Percentiles rank a stretch among this genome's conserved stretches.
Conservation (phyloP, 2,888 invertebrate genomes). For the Coelogynopora nodosa region DNA sequence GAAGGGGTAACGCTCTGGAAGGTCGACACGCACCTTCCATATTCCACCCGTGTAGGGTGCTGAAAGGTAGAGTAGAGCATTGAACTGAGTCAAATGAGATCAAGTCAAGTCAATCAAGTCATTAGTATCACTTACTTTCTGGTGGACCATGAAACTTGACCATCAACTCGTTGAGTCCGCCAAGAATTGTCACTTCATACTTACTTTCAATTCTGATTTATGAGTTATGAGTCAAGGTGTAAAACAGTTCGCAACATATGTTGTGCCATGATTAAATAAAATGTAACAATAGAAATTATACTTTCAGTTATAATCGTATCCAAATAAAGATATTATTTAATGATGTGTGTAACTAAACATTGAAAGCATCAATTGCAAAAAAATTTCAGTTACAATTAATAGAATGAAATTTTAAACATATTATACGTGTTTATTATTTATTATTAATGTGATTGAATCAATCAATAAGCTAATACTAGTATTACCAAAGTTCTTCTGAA, state of each 20-base stretch:
- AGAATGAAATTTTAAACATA: too few relatives aligned
- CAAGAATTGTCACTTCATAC: conserved; percentile 96
- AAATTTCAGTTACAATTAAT: too few relatives aligned
- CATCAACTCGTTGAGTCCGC: conserved; percentile 96
- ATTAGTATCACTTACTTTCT: conserved; percentile 77
- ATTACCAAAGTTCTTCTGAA: too few relatives aligned
- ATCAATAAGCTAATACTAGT: too few relatives aligned
- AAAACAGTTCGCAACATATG: not conserved
- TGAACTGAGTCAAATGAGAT: not conserved
- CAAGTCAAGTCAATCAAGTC: conserved; percentile 40
- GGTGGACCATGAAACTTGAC: conserved; percentile 98
- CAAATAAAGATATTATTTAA: too few relatives aligned
- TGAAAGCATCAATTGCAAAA: too few relatives aligned
- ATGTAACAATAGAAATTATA: too few relatives aligned
- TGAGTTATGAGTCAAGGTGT: not conserved
- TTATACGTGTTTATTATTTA: too few relatives aligned
- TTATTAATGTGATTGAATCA: too few relatives aligned
- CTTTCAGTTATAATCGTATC: too few relatives aligned
- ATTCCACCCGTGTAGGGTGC: conserved; percentile 98
- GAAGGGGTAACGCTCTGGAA: conserved; percentile 99
- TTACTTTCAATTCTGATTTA: conserved; percentile 86
- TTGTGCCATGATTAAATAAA: too few relatives aligned
- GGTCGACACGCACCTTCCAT: conserved; percentile 96
- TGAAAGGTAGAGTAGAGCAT: conserved; percentile 61
- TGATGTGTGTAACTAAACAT: too few relatives aligned